Base-by-base conservation (phyloP, 2,113 vertebrate species). In the Azemiops feae region DNA sequence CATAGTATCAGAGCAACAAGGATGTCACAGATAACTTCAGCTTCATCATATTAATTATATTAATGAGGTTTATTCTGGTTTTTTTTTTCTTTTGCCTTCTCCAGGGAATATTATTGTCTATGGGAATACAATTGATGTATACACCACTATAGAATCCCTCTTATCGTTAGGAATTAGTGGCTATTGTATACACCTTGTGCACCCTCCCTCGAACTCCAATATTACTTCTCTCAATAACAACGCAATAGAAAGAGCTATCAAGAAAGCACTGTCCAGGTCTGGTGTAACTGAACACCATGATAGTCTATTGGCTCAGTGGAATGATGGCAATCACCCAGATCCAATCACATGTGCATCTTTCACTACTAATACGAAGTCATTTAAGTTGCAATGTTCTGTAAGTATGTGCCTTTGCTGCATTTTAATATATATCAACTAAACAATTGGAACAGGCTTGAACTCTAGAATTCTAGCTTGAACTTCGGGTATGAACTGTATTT, bases 21-120 rank as follows among this genome's bases (percentile, higher is more conserved):
- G 97, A 94, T 95, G 96, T 97, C 96, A 96, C 92, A 96, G 96
- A 98, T 95, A 95, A 97, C 96, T 97, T 97, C 85, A 2, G 12
- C 58, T 95, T 97, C 96, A 96, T 95, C 94, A 95, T 97, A 95
- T 94, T 95, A 96, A 95, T 96, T 97, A 93, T 45, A 95, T 96
- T 97, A 97, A 97, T 97, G 97, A 96, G 93, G 88, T 95, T 95
- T 47, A 18, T 47, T 47, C 91, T 93, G 91, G 2, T 2, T 7
- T 50, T 57, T 43, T 55, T 27, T 60, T 94, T 94, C 91, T 47
- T 91, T 47, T 88, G 55, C 4, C 11, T 87, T 90, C 94, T 94
- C 94, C 93, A 99, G 99, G 98, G 92, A 97, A 98, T 5, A 74
- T 98, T 89, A 97, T 99, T 88, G 97, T 99, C 93, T 99, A 99